phyloP scores from a whole-genome alignment of 2,888 invertebrate species.

The Amaurobius ferox region DNA sequence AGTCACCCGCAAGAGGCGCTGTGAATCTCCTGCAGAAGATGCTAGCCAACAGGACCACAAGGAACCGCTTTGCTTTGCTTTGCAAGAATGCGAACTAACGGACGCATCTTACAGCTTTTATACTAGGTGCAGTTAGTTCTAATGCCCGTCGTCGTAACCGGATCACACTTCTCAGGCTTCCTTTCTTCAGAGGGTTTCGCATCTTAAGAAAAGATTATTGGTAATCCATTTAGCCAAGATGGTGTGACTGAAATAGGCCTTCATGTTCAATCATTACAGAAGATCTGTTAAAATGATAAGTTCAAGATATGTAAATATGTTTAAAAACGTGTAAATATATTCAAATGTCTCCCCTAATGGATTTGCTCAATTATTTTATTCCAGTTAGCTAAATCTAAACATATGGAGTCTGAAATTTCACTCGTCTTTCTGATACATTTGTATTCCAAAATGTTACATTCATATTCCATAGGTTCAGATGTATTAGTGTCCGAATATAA shows the following conservation, averaged over 20 bases:
- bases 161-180: slow-evolving; percentile 41
- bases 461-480: too few species aligned
- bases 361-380: too few species aligned
- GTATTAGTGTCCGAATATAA: too few species aligned
- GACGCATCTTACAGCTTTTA: slow-evolving; percentile 7
- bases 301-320: too few species aligned
- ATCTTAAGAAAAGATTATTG: slow-evolving; percentile 49
- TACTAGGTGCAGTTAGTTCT: neutral
- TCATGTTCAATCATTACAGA: too few species aligned
- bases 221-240: slow-evolving; percentile 41
- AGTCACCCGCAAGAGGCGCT: slow-evolving; percentile 62
- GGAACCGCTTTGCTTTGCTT: slow-evolving; percentile 71
- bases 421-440: too few species aligned
- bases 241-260: neutral
- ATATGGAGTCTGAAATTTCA: too few species aligned
- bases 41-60: slow-evolving; percentile 70
- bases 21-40: slow-evolving; percentile 46
- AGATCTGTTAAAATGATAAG: too few species aligned
- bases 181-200: slow-evolving; percentile 48
- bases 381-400: too few species aligned
- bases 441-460: too few species aligned
- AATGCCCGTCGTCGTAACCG: slow-evolving; percentile 20
- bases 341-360: too few species aligned
- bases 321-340: too few species aligned
- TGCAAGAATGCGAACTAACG: slow-evolving; percentile 59